Conservation (phyloP, 2,888 invertebrate species). For the Eupithecia exiguata region DNA sequence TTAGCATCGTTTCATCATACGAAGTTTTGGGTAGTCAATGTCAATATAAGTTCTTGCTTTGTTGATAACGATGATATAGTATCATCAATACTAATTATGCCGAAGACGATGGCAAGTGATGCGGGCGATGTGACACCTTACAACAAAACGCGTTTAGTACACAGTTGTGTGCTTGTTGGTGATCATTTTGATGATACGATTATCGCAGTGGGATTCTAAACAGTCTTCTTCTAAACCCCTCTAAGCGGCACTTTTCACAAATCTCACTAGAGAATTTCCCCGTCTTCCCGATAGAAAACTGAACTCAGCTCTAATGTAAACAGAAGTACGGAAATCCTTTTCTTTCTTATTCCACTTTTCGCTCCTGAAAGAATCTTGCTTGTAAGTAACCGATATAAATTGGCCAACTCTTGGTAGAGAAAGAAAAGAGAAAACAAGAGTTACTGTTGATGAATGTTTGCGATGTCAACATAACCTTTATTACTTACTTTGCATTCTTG, state of each 20-base stretch:
- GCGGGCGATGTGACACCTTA: not conserved
- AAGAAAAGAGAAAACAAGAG: constrained; percentile 7
- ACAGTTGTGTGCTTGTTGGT: not conserved
- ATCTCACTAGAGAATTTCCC: no score
- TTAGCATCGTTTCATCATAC: no score
- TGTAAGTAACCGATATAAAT: not conserved
- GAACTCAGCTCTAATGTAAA: not conserved
- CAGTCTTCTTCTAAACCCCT: no score
- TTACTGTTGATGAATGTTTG: not conserved
- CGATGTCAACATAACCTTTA: constrained; percentile 12
- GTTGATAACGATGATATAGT: no score
- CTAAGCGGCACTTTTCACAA: no score
- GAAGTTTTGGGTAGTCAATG: no score
- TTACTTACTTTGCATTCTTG: constrained; percentile 5
- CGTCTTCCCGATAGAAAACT: not conserved
- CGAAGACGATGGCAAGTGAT: not conserved
- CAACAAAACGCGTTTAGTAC: not conserved
- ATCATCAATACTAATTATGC: not conserved
- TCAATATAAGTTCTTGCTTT: not conserved
- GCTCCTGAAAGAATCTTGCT: not conserved
- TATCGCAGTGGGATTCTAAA: no score
- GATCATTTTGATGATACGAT: not conserved
- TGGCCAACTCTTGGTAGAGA: not conserved
- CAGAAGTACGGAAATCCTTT: not conserved
- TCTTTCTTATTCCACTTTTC: not conserved